These are phyloP conservation scores for Myripristis jacobus DNA, from an alignment of 2,797 vertebrate genomes.

Conservation along the genomic window DNA sequence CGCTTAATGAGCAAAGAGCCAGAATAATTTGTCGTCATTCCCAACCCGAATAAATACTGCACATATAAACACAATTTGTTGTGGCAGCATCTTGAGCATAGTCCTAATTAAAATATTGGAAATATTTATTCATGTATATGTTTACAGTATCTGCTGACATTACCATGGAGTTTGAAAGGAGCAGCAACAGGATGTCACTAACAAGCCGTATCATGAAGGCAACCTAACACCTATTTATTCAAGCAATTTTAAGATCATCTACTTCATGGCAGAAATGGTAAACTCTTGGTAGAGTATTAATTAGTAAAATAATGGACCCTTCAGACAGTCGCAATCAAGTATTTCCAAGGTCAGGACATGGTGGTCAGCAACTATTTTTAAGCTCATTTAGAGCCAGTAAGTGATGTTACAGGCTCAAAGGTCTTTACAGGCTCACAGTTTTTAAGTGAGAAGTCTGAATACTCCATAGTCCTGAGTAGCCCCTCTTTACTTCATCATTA, in stretches of 20 bases:
- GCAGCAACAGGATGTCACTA: background rate
- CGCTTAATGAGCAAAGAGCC: slow-evolving; percentile 26
- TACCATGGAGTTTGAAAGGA: background rate
- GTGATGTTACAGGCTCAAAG: no score
- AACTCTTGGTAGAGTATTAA: background rate
- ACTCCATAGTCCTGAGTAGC: no score
- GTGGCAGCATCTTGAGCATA: slow-evolving; percentile 13
- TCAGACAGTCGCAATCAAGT: background rate
- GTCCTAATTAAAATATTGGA: slow-evolving; percentile 4
- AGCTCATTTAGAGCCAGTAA: no score
- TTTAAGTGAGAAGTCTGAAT: no score
- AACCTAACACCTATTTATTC: background rate
- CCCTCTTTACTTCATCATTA: no score
- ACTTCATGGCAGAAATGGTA: background rate
- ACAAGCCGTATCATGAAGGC: background rate
- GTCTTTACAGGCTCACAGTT: no score
- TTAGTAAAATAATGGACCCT: background rate
- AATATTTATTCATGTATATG: slow-evolving; percentile 11
- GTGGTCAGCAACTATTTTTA: background rate
- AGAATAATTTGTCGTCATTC: slow-evolving; percentile 27
- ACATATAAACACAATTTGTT: slow-evolving; percentile 24
- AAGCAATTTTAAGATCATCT: background rate
- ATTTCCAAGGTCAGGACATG: background rate
- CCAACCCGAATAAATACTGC: slow-evolving; percentile 46
- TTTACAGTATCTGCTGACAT: background rate